Conservation (phyloP, 2,113 vertebrate species). For the Chaetura pelagica region DNA sequence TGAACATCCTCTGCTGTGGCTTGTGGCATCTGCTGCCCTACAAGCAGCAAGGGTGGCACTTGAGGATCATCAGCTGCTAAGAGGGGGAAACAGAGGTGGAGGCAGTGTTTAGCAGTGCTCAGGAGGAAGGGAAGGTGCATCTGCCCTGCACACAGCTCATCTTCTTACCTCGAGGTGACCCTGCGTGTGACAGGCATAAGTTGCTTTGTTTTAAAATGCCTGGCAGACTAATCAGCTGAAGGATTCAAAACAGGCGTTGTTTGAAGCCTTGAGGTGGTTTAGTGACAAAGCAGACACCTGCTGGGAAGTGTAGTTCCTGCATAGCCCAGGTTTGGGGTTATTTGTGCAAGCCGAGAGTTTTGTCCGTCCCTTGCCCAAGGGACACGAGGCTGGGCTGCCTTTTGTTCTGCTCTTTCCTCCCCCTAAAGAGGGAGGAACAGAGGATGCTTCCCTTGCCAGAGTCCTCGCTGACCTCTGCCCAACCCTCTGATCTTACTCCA, state of each 20-base stretch:
- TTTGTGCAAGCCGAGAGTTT: constrained; percentile 25
- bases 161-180: background rate
- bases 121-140: background rate
- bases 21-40: constrained; percentile 7
- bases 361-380: constrained; percentile 51
- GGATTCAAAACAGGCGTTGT: background rate
- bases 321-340: constrained; percentile 34
- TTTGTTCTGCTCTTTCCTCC: constrained; percentile 69
- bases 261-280: background rate
- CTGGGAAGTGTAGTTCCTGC: background rate
- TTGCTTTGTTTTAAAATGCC: background rate
- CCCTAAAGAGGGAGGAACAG: constrained; percentile 62
- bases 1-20: background rate
- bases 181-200: background rate
- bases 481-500: constrained; percentile 57
- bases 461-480: constrained; percentile 57
- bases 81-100: background rate
- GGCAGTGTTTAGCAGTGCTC: background rate
- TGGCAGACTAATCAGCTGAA: background rate
- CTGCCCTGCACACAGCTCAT: background rate
- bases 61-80: fast-evolving
- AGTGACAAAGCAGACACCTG: constrained; percentile 55
- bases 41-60: background rate
- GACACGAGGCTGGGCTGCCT: constrained; percentile 7
- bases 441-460: constrained; percentile 69